A percentile compares a stretch with the other conserved stretches of the same genome.
These are phyloP conservation scores for Danio jaintianensis DNA, from an alignment of 2,797 vertebrate genomes.

Conservation along the genomic window DNA sequence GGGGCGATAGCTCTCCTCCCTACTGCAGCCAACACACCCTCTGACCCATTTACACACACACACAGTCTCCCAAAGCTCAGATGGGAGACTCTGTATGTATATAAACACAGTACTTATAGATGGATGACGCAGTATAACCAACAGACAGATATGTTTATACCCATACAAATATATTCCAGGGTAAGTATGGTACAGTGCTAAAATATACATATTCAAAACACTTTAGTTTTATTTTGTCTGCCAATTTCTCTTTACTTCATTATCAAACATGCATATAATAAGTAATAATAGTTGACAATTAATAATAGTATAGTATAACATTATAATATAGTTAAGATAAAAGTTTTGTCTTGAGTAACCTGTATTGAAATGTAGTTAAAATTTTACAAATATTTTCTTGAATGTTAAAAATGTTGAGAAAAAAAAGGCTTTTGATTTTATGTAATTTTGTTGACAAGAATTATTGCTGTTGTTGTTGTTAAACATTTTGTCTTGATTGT, in stretches of 20 bases:
- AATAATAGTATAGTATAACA: not conserved
- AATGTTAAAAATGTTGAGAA: too few species aligned
- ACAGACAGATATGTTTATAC: not conserved
- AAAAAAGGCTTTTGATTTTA: too few species aligned
- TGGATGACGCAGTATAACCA: not conserved
- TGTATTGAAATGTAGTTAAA: too few species aligned
- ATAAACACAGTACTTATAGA: not conserved
- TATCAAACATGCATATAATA: not conserved
- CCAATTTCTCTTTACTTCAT: not conserved
- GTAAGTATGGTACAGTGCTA: not conserved
- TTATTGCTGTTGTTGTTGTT: too few species aligned
- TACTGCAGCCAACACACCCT: conserved; percentile 48
- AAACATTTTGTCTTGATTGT: too few species aligned
- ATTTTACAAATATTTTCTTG: too few species aligned
- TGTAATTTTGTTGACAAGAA: too few species aligned
- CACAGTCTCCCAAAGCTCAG: conserved; percentile 21
- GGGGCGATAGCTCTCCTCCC: conserved; percentile 39
- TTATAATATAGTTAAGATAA: not conserved
- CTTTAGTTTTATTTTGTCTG: not conserved
- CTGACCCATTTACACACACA: conserved; percentile 40
- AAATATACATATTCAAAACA: not conserved
- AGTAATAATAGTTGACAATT: not conserved
- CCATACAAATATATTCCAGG: not conserved
- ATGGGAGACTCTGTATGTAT: not conserved
- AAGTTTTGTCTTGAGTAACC: too few species aligned